Percentiles rank a stretch among this genome's conserved stretches.
Conservation (phyloP, 2,797 vertebrate species). For the Protosalanx chinensis region DNA sequence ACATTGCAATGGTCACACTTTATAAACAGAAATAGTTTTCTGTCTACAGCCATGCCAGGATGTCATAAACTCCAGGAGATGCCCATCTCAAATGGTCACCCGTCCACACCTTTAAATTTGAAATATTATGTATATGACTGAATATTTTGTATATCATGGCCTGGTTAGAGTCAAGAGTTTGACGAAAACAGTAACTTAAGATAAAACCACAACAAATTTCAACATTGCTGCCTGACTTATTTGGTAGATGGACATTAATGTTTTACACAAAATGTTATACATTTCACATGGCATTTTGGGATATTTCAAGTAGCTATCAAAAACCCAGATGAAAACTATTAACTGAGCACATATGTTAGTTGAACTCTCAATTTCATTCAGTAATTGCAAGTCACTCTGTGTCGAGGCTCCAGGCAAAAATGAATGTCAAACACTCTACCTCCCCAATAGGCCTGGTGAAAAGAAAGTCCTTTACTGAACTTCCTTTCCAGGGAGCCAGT, state of each 20-base stretch:
- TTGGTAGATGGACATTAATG: background rate
- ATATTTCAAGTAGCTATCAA: background rate
- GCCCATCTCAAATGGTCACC: too few relatives aligned
- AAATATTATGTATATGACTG: too few relatives aligned
- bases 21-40: too few relatives aligned
- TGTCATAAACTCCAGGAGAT: too few relatives aligned
- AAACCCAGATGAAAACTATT: constrained; percentile 10
- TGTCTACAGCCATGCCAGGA: too few relatives aligned
- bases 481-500: constrained; percentile 2
- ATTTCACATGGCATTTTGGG: background rate
- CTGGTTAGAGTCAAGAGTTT: too few relatives aligned
- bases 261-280: background rate
- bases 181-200: too few relatives aligned
- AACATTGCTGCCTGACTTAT: too few relatives aligned
- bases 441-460: background rate
- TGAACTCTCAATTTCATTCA: constrained; percentile 12
- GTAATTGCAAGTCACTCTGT: constrained; percentile 12
- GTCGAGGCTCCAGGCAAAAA: constrained; percentile 10
- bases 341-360: background rate
- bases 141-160: too few relatives aligned
- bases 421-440: constrained; percentile 14
- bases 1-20: too few relatives aligned
- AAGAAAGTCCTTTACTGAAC: constrained; percentile 5
- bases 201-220: too few relatives aligned
- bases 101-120: too few relatives aligned